phyloP scores from a whole-genome alignment of 2,113 vertebrate species.

The Pedetes capensis region DNA sequence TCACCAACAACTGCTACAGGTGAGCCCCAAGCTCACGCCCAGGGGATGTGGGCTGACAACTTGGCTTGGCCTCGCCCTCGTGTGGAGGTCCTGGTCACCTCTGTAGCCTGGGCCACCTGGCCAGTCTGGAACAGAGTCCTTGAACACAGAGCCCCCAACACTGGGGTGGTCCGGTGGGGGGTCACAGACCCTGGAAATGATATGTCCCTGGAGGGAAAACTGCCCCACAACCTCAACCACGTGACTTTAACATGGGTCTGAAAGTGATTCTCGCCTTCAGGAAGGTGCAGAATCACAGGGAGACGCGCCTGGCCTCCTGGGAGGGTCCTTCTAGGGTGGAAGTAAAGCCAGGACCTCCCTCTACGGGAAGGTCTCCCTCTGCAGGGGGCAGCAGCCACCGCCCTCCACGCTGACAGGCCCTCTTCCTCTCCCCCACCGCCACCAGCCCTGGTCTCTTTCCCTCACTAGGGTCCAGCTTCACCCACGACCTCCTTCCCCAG shows the following conservation, averaged over 20 bases:
- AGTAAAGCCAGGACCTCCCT: not conserved
- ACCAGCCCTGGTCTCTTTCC: fast-evolving
- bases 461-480: too few relatives aligned
- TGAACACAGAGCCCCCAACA: too few relatives aligned
- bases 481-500: not conserved
- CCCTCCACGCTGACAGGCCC: fast-evolving
- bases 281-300: fast-evolving
- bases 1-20: slow-evolving; percentile 99
- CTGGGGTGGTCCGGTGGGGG: too few relatives aligned
- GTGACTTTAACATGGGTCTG: too few relatives aligned
- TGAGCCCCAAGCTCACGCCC: slow-evolving; percentile 75
- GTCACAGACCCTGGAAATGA: not conserved
- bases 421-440: not conserved
- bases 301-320: not conserved
- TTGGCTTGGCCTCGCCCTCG: fast-evolving
- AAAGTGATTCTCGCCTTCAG: not conserved
- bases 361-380: too few relatives aligned
- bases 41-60: too few relatives aligned
- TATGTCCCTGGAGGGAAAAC: not conserved
- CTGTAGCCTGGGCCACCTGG: too few relatives aligned
- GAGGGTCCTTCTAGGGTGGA: not conserved
- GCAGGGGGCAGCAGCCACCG: too few relatives aligned
- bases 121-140: too few relatives aligned
- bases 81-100: too few relatives aligned
- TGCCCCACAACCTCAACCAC: not conserved